Conservation (phyloP, 2,888 invertebrate genomes). For the Eumerus sabulonum region DNA sequence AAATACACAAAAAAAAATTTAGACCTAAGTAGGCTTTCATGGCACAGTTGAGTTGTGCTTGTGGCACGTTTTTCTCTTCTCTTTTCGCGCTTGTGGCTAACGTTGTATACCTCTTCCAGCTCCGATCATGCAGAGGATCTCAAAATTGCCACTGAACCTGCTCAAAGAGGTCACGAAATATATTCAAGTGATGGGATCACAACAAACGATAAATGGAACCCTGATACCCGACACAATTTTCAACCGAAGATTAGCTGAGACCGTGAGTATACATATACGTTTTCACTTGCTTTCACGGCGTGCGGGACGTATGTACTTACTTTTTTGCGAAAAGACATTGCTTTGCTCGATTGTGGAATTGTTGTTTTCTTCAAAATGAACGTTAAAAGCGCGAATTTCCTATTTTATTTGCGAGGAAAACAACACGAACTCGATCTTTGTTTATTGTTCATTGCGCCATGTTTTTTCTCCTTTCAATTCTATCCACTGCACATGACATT, state of each 20-base stretch:
- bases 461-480: slow-evolving; percentile 41
- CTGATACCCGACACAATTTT: slow-evolving; percentile 49
- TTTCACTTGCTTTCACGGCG: neutral
- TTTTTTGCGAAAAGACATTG: slow-evolving; percentile 61
- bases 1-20: slow-evolving; percentile 66
- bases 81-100: slow-evolving; percentile 54
- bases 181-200: slow-evolving; percentile 46
- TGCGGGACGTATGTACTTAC: slow-evolving; percentile 54
- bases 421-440: slow-evolving; percentile 39
- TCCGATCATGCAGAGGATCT: slow-evolving; percentile 4
- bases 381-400: too few relatives aligned
- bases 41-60: slow-evolving; percentile 57
- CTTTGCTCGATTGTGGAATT: slow-evolving; percentile 9
- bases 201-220: slow-evolving; percentile 19
- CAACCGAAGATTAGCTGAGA: slow-evolving; percentile 44
- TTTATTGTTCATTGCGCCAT: slow-evolving; percentile 64
- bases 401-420: slow-evolving; percentile 21
- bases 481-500: slow-evolving; percentile 45
- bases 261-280: slow-evolving; percentile 42
- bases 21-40: slow-evolving; percentile 31
- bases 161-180: slow-evolving; percentile 55
- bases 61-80: slow-evolving; percentile 56
- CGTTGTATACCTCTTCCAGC: slow-evolving; percentile 48
- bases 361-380: neutral
- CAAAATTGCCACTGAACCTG: slow-evolving; percentile 13